A percentile compares a stretch with the other conserved stretches of the same genome.
phyloP scores from a whole-genome alignment of 2,797 vertebrate genomes.

The Champsocephalus gunnari region DNA sequence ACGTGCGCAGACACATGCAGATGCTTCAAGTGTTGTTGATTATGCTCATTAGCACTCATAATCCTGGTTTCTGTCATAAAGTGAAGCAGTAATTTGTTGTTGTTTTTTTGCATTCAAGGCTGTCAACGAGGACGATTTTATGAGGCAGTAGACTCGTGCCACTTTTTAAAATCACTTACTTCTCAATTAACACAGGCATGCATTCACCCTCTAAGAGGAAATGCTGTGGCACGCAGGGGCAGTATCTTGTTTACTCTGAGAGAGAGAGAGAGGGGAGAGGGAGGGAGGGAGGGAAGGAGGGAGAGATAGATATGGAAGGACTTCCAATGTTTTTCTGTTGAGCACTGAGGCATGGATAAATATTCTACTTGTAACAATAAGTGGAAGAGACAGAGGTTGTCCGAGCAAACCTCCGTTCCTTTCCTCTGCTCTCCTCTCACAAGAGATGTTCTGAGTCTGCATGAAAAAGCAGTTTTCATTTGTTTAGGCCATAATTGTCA shows the following conservation, averaged over 20 bases:
- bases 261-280: background rate
- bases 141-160: conserved; percentile 52
- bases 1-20: conserved; percentile 26
- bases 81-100: conserved; percentile 68
- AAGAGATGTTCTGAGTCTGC: conserved; percentile 29
- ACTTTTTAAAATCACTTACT: conserved; percentile 47
- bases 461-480: conserved; percentile 28
- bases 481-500: conserved; percentile 40
- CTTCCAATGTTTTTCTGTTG: conserved; percentile 71
- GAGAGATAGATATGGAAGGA: conserved; percentile 27
- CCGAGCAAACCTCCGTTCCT: conserved; percentile 35
- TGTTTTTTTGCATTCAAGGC: conserved; percentile 53
- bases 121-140: conserved; percentile 56
- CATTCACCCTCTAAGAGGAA: conserved; percentile 22
- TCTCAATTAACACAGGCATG: conserved; percentile 50
- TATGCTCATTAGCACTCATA: conserved; percentile 76
- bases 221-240: conserved; percentile 21
- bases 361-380: conserved; percentile 77
- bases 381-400: conserved; percentile 77
- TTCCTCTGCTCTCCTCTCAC: conserved; percentile 8
- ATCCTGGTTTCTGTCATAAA: conserved; percentile 69
- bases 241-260: conserved; percentile 48
- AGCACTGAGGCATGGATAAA: conserved; percentile 75
- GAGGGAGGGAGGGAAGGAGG: background rate
- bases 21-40: conserved; percentile 61